phyloP scores from a whole-genome alignment of 2,797 vertebrate genomes.

The Sternotherus odoratus region DNA sequence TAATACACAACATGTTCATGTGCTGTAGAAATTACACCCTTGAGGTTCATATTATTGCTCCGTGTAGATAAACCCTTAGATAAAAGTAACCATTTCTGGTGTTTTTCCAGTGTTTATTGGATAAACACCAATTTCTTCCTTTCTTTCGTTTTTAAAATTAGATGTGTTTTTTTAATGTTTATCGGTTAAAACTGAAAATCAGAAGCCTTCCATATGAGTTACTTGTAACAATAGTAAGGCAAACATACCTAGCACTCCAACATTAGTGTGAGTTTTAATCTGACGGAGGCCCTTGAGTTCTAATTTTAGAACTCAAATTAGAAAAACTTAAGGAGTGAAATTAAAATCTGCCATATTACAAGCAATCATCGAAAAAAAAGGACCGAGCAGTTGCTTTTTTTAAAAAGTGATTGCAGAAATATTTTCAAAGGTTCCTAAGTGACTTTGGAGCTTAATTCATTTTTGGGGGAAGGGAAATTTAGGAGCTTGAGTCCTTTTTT shows the following conservation, averaged over 20 bases:
- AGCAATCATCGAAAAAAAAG: neutral
- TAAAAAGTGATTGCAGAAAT: neutral
- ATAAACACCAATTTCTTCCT: too few relatives aligned
- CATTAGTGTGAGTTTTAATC: neutral
- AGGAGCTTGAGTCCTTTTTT: neutral
- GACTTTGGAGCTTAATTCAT: neutral
- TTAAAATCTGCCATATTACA: neutral
- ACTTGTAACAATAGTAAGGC: neutral
- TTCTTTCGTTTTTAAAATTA: too few relatives aligned
- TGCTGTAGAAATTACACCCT: too few relatives aligned
- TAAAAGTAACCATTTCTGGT: too few relatives aligned
- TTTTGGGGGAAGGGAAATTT: neutral
- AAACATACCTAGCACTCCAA: neutral
- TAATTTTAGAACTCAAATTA: conserved; percentile 3
- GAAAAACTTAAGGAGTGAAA: neutral
- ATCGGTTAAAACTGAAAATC: too few relatives aligned
- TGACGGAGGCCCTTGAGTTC: neutral
- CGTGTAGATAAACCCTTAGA: too few relatives aligned
- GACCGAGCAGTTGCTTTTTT: neutral
- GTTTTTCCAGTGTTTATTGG: too few relatives aligned
- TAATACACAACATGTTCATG: neutral
- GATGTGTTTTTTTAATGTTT: too few relatives aligned
- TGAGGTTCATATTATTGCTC: too few relatives aligned
- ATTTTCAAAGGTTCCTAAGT: neutral
- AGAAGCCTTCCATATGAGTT: neutral